Percentiles rank a stretch among this genome's conserved stretches.
phyloP scores from a whole-genome alignment of 2,113 vertebrate genomes.

The Larimichthys crocea region DNA sequence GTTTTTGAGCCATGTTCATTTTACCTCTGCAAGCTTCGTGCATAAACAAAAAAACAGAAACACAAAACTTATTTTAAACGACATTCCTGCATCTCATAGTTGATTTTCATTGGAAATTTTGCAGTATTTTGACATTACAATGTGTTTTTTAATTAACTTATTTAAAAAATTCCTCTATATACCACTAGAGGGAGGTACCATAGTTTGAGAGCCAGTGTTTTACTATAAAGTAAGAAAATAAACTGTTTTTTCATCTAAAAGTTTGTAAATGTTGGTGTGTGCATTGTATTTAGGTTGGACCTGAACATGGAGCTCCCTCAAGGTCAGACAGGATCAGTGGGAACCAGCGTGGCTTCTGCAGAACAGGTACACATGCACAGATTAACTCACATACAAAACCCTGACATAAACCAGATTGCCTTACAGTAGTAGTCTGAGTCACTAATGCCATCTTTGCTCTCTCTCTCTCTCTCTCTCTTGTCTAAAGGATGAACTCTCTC shows the following conservation, averaged over 20 bases:
- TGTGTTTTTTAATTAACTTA: too few relatives aligned
- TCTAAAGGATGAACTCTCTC: constrained; percentile 92
- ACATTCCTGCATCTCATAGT: too few relatives aligned
- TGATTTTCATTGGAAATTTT: too few relatives aligned
- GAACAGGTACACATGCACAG: constrained; percentile 86
- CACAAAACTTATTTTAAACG: too few relatives aligned
- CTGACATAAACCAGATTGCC: not conserved
- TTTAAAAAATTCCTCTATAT: too few relatives aligned
- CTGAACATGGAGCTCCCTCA: constrained; percentile 98
- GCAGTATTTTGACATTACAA: too few relatives aligned
- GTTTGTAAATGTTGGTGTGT: constrained; percentile 14
- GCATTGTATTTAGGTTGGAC: constrained; percentile 87
- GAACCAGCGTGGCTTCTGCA: constrained; percentile 91
- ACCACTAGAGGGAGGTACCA: too few relatives aligned
- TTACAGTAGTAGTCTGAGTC: not conserved
- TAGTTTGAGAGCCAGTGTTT: not conserved
- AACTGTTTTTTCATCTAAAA: not conserved
- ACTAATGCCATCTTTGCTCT: constrained; percentile 14
- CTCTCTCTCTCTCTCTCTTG: constrained; percentile 23
- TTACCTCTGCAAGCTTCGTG: too few relatives aligned
- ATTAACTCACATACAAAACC: not conserved
- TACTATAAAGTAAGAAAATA: not conserved
- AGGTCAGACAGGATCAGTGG: constrained; percentile 93
- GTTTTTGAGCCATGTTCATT: too few relatives aligned
- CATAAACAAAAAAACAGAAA: too few relatives aligned